These are phyloP conservation scores for Idris sp. DNA, from an alignment of 1,140 invertebrate species.

Conservation along the genomic window DNA sequence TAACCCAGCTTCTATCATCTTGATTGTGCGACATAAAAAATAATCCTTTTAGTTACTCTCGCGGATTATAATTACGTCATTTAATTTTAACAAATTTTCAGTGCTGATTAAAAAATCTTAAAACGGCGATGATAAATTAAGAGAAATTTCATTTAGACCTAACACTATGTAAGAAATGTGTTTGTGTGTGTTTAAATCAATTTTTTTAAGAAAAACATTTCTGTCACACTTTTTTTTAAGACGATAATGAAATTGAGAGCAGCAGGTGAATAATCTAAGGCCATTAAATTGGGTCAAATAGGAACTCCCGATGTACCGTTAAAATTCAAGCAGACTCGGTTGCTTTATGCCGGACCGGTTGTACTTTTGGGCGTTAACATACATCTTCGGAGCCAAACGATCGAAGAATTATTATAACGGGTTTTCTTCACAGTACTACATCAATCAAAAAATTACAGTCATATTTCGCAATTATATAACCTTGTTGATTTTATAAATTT, in stretches of 20 bases:
- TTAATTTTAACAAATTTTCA: slow-evolving; percentile 26
- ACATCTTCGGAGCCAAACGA: slow-evolving; percentile 23
- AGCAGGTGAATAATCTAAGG: slow-evolving; percentile 30
- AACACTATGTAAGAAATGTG: no score
- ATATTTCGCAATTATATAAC: slow-evolving; percentile 27
- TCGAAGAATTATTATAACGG: slow-evolving; percentile 38
- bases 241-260: not conserved
- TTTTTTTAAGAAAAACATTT: no score
- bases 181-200: no score
- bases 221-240: no score
- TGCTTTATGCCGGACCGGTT: slow-evolving; percentile 38
- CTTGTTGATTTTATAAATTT: no score
- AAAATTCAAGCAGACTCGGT: slow-evolving; percentile 36
- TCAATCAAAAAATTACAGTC: slow-evolving; percentile 41
- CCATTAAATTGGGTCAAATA: slow-evolving; percentile 38
- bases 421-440: slow-evolving; percentile 3
- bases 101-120: slow-evolving; percentile 5
- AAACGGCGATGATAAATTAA: not conserved
- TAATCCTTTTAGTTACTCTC: slow-evolving; percentile 46
- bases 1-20: slow-evolving; percentile 30
- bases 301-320: slow-evolving; percentile 47
- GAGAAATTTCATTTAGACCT: no score
- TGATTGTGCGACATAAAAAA: slow-evolving; percentile 28
- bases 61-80: slow-evolving; percentile 13
- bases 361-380: slow-evolving; percentile 46